A percentile compares a stretch with the other conserved stretches of the same genome.
Evolutionary conservation across 2,797 vertebrate species (phyloP).

Genomic region (Miichthys miiuy): DNA sequence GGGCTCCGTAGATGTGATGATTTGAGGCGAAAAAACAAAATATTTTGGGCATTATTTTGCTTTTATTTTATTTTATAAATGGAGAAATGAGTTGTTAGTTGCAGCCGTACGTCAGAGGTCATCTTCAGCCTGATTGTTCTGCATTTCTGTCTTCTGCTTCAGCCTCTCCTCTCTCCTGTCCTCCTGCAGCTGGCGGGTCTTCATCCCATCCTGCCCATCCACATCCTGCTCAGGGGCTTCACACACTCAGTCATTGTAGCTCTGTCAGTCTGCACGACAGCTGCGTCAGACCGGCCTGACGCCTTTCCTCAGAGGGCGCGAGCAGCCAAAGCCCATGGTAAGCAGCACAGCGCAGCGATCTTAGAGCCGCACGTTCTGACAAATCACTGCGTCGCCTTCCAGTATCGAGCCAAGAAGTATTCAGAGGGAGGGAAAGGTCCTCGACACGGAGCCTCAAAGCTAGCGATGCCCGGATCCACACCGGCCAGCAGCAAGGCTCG

Average conservation of each 20-base stretch:
- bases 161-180: conserved; percentile 13
- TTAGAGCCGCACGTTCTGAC: conserved; percentile 59
- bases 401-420: conserved; percentile 68
- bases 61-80: too few species aligned
- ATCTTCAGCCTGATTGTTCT: not conserved
- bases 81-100: not conserved
- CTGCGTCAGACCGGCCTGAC: conserved; percentile 67
- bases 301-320: conserved; percentile 56
- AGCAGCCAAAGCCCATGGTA: conserved; percentile 69
- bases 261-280: conserved; percentile 77
- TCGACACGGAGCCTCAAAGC: conserved; percentile 78
- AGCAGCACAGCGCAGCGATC: conserved; percentile 54
- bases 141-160: conserved; percentile 23
- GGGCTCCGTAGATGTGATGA: too few species aligned
- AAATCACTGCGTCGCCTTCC: conserved; percentile 73
- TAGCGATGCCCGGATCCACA: conserved; percentile 95
- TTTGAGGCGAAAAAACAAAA: too few species aligned
- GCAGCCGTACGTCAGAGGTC: not conserved
- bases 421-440: conserved; percentile 70
- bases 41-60: too few species aligned
- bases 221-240: conserved; percentile 77
- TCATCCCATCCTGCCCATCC: conserved; percentile 66
- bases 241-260: conserved; percentile 78
- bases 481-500: conserved; percentile 95
- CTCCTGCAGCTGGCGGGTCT: conserved; percentile 79